These are phyloP conservation scores for Hydrolagus affinis DNA, from an alignment of 2,113 vertebrate species.

Conservation along the genomic window DNA sequence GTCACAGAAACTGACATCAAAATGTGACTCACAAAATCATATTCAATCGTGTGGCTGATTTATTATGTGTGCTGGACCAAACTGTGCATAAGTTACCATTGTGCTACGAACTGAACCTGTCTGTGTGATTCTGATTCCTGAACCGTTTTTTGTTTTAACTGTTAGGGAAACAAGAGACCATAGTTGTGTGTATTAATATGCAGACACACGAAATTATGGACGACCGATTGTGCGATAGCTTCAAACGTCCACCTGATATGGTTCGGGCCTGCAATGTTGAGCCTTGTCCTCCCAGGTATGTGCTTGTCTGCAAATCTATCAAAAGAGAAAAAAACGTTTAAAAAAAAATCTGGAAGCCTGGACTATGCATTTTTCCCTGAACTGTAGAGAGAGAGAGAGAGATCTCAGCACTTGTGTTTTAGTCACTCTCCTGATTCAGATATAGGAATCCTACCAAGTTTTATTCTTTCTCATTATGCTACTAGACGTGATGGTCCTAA, in stretches of 20 bases:
- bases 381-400: too few species aligned
- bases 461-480: too few species aligned
- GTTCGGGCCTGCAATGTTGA: constrained; percentile 62
- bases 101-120: neutral
- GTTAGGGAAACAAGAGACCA: constrained; percentile 72
- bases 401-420: too few species aligned
- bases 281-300: constrained; percentile 75
- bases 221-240: constrained; percentile 56
- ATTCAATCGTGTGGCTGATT: neutral
- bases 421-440: too few species aligned
- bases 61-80: neutral
- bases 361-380: too few species aligned
- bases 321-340: neutral
- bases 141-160: constrained; percentile 5
- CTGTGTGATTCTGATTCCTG: neutral
- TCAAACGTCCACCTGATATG: constrained; percentile 62
- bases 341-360: neutral
- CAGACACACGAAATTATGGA: constrained; percentile 57
- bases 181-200: constrained; percentile 66
- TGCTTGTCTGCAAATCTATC: neutral
- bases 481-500: too few species aligned
- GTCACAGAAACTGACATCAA: neutral
- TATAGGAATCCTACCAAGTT: too few species aligned
- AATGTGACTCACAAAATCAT: too few species aligned
- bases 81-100: neutral